Conservation (phyloP, 53 echinoderm and acorn worm species). For the Astropecten irregularis region DNA sequence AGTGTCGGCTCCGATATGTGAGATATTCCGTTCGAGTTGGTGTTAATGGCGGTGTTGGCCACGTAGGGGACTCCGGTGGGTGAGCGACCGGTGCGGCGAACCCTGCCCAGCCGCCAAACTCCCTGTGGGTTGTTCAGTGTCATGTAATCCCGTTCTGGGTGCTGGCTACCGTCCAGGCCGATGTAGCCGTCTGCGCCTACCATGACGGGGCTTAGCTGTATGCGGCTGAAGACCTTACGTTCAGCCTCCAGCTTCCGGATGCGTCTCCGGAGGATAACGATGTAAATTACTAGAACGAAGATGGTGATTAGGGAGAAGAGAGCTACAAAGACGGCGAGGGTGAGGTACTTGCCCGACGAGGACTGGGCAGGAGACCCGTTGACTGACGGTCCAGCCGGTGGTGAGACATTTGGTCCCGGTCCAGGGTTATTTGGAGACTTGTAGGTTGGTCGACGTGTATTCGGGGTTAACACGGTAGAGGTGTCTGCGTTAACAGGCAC, state of each 20-base stretch:
- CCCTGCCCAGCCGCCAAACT: conserved; percentile 77
- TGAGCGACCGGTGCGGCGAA: conserved; percentile 64
- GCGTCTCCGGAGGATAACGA: conserved; percentile 73
- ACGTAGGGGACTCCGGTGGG: conserved; percentile 62
- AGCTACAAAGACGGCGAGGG: conserved; percentile 74
- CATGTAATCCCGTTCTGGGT: conserved; percentile 92
- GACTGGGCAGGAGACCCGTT: conserved; percentile 45
- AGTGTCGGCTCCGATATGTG: conserved; percentile 43
- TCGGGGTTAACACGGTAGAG: neutral
- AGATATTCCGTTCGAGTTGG: conserved; percentile 47
- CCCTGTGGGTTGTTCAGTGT: conserved; percentile 90
- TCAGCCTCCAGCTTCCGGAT: conserved; percentile 76
- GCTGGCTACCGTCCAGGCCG: conserved; percentile 93
- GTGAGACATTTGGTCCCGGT: neutral
- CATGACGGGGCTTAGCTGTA: conserved; percentile 73
- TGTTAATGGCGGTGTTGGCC: conserved; percentile 55
- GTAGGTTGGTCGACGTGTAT: neutral
- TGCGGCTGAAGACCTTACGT: conserved; percentile 64
- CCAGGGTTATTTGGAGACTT: neutral
- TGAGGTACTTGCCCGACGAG: conserved; percentile 66
- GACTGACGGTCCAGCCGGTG: conserved; percentile 43
- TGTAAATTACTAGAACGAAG: conserved; percentile 72
- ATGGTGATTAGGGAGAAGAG: conserved; percentile 83
- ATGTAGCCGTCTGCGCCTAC: conserved; percentile 95
- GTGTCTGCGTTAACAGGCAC: neutral